These are phyloP conservation scores for Chiroxiphia lanceolata DNA, from an alignment of 2,797 vertebrate genomes.

Conservation along the genomic window DNA sequence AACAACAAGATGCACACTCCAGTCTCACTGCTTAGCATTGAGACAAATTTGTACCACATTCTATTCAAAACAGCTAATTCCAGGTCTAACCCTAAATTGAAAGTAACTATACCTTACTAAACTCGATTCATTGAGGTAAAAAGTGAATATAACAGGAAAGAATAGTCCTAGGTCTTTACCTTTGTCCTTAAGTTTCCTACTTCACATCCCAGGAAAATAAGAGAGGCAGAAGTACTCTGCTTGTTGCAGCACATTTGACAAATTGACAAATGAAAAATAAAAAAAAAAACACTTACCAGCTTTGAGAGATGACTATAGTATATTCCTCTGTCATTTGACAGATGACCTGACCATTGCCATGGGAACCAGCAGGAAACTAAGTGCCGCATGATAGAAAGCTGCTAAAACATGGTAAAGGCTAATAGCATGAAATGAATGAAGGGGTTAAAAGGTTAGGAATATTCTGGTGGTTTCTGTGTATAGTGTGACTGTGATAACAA, in stretches of 20 bases:
- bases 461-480: neutral
- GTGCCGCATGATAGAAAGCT: neutral
- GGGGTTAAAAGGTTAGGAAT: conserved; percentile 34
- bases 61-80: neutral
- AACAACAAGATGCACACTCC: neutral
- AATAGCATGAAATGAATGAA: conserved; percentile 9
- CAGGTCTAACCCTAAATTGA: accelerated
- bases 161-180: neutral
- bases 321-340: conserved; percentile 7
- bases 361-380: conserved; percentile 28
- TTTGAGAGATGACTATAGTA: neutral
- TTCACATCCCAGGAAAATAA: neutral
- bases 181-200: neutral
- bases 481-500: neutral
- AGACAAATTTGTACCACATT: neutral
- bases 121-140: neutral
- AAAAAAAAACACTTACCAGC: conserved; percentile 13
- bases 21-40: neutral
- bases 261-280: conserved; percentile 31
- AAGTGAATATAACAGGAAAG: neutral
- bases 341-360: conserved; percentile 10
- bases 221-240: neutral
- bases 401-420: neutral
- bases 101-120: neutral
- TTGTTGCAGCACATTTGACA: neutral